Percentiles rank a stretch among this genome's conserved stretches.
phyloP scores from a whole-genome alignment of 2,888 invertebrate species.

The Rambutsinella grinnellia region DNA sequence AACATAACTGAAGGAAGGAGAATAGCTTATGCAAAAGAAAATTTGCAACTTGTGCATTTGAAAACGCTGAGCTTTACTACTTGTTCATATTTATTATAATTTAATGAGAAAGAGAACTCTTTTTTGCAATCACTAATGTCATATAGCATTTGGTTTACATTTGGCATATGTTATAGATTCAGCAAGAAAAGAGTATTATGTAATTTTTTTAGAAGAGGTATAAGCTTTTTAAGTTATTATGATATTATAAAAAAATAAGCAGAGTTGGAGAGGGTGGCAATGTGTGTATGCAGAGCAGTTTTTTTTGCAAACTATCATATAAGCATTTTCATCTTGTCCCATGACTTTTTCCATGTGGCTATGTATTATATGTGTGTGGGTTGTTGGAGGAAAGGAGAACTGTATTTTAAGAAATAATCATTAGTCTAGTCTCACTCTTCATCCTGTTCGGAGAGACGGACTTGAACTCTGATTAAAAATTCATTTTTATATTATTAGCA shows the following conservation, averaged over 20 bases:
- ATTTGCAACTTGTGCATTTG: not conserved
- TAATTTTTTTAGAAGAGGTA: not conserved
- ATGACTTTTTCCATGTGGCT: conserved; percentile 50
- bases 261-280: conserved; percentile 35
- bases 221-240: not conserved
- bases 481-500: conserved; percentile 37
- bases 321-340: conserved; percentile 46
- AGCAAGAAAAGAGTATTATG: not conserved
- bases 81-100: not conserved
- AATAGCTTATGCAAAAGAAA: too few species aligned
- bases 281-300: conserved; percentile 35
- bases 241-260: not conserved
- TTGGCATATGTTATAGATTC: conserved; percentile 25
- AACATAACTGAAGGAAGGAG: too few species aligned
- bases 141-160: conserved; percentile 21
- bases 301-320: conserved; percentile 1
- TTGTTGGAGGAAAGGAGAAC: conserved; percentile 53
- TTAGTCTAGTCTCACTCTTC: conserved; percentile 63
- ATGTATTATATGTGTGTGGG: conserved; percentile 48
- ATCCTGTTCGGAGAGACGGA: conserved; percentile 63
- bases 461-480: conserved; percentile 58
- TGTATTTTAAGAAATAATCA: conserved; percentile 63
- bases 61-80: not conserved
- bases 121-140: too few species aligned
- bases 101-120: too few species aligned